Evolutionary conservation across 2,888 invertebrate genomes (phyloP).

Genomic region (Lasius fuliginosus): DNA sequence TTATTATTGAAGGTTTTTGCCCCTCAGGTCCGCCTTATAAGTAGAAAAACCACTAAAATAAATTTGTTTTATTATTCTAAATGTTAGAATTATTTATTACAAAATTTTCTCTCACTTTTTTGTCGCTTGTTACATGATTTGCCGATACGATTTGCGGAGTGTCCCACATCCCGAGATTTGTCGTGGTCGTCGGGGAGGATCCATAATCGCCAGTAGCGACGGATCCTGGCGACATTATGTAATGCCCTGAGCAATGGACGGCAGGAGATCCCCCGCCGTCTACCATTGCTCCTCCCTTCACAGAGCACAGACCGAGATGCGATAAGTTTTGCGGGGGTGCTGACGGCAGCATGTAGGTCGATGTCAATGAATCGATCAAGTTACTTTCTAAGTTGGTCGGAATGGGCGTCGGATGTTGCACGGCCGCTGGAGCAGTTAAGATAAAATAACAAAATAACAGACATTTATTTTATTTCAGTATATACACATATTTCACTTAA

Average conservation of each 20-base stretch:
- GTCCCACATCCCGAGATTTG: constrained; percentile 83
- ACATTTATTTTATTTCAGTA: constrained; percentile 74
- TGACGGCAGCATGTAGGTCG: constrained; percentile 81
- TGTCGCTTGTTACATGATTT: constrained; percentile 76
- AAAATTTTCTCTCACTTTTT: constrained; percentile 24
- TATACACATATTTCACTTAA: background rate
- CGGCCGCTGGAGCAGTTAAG: constrained; percentile 3
- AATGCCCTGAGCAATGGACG: constrained; percentile 81
- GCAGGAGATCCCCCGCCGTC: constrained; percentile 60
- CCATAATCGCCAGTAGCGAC: constrained; percentile 77
- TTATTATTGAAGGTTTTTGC: background rate
- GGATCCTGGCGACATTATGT: constrained; percentile 80
- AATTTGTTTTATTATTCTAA: background rate
- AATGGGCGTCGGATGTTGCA: constrained; percentile 77
- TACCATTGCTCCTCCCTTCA: constrained; percentile 35
- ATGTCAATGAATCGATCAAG: constrained; percentile 80
- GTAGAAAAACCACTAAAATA: background rate
- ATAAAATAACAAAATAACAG: constrained; percentile 9
- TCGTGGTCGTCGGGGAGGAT: constrained; percentile 57
- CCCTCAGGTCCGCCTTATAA: background rate
- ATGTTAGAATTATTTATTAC: background rate
- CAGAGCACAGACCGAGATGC: constrained; percentile 62
- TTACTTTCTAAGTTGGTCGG: constrained; percentile 79
- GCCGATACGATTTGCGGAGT: constrained; percentile 77
- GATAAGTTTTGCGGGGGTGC: constrained; percentile 76